phyloP scores from a whole-genome alignment of 1,140 invertebrate genomes.

The Polypedilum vanderplanki region DNA sequence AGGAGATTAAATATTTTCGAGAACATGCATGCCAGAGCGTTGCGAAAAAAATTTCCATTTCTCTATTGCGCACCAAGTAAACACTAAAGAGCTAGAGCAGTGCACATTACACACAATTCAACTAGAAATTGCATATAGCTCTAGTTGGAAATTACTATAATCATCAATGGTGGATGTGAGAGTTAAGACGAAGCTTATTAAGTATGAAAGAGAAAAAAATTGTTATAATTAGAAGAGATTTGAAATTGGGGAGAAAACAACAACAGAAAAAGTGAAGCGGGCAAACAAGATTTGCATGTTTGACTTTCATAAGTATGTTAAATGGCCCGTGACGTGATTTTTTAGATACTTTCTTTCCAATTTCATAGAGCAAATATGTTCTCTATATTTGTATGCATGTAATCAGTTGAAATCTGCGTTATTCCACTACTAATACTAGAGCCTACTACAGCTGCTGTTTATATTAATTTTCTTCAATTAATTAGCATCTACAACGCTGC shows the following conservation, averaged over 20 bases:
- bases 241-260: slow-evolving; percentile 1
- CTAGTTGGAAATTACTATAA: neutral
- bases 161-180: neutral
- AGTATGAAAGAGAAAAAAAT: neutral
- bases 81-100: neutral
- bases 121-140: slow-evolving; percentile 7
- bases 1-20: neutral
- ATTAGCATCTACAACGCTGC: slow-evolving; percentile 4
- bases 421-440: slow-evolving; percentile 3
- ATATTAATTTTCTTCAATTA: slow-evolving; percentile 20
- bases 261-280: neutral
- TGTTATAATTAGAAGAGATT: slow-evolving; percentile 7
- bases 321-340: slow-evolving; percentile 25
- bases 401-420: slow-evolving; percentile 17
- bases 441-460: neutral
- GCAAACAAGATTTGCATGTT: slow-evolving; percentile 29
- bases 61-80: neutral
- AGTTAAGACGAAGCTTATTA: slow-evolving; percentile 12
- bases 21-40: slow-evolving; percentile 10
- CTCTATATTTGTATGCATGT: neutral
- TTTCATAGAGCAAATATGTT: too few relatives aligned
- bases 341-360: neutral
- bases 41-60: neutral
- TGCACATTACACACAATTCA: slow-evolving; percentile 15
- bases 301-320: slow-evolving; percentile 17